Conservation (phyloP, 2,888 invertebrate genomes). For the Acronicta leporina region DNA sequence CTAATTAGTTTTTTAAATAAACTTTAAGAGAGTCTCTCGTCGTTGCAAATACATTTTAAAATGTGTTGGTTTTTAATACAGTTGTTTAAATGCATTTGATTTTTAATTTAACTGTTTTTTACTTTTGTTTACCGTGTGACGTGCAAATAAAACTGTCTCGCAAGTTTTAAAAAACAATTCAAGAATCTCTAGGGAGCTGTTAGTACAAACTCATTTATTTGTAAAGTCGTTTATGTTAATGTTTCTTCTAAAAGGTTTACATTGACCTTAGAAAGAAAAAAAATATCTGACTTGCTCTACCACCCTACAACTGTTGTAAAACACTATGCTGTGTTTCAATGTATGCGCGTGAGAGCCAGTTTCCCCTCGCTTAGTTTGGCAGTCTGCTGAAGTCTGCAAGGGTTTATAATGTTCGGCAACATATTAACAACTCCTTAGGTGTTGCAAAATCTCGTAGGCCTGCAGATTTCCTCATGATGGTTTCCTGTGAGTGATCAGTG, state of each 20-base stretch:
- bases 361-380: too few species aligned
- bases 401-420: too few species aligned
- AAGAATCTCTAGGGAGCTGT: background rate
- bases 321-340: too few species aligned
- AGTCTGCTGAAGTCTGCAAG: too few species aligned
- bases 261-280: background rate
- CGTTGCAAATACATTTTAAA: background rate
- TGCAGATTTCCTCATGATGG: too few species aligned
- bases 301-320: too few species aligned
- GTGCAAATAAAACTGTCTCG: background rate
- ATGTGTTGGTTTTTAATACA: conserved; percentile 12
- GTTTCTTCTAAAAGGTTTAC: background rate
- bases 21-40: conserved; percentile 9
- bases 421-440: too few species aligned
- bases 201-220: background rate
- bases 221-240: background rate
- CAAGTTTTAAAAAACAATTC: background rate
- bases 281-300: too few species aligned
- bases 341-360: too few species aligned
- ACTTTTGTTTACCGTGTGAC: conserved; percentile 10
- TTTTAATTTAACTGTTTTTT: conserved; percentile 10
- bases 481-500: too few species aligned
- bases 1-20: too few species aligned
- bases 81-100: conserved; percentile 37
- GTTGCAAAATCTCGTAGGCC: too few species aligned